phyloP scores from a whole-genome alignment of 2,113 vertebrate genomes.

The Periophthalmodon schlosseri region DNA sequence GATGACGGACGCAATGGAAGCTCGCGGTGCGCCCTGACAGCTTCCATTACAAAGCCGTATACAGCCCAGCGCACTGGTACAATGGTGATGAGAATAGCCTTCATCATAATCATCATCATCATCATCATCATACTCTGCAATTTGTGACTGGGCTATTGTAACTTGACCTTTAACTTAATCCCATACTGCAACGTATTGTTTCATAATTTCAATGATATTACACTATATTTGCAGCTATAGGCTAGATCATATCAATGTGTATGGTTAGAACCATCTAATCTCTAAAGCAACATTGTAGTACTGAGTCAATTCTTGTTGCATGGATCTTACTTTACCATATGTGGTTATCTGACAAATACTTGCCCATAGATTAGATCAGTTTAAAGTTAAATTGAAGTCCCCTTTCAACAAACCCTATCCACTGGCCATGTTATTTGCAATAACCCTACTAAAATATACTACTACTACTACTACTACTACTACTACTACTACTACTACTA shows the following conservation, averaged over 20 bases:
- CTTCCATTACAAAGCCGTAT: constrained; percentile 37
- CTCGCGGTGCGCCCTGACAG: constrained; percentile 47
- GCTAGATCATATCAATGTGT: not conserved
- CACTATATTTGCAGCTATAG: not conserved
- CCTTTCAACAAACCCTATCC: too few relatives aligned
- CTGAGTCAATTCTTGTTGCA: not conserved
- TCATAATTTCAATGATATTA: not conserved
- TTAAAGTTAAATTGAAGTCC: too few relatives aligned
- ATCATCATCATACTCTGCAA: constrained; percentile 2
- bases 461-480: too few relatives aligned
- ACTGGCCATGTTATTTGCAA: too few relatives aligned
- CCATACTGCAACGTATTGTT: not conserved
- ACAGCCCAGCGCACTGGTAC: constrained; percentile 15
- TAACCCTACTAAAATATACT: too few relatives aligned
- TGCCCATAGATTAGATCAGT: too few relatives aligned
- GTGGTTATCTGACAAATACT: not conserved
- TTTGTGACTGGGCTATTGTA: constrained; percentile 4
- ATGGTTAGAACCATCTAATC: not conserved
- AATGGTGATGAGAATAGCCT: constrained; percentile 27
- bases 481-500: too few relatives aligned
- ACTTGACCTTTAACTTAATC: constrained; percentile 11
- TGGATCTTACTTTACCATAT: not conserved
- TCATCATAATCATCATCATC: constrained; percentile 4
- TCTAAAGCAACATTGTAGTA: not conserved
- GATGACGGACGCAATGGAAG: constrained; percentile 64